These are phyloP conservation scores for Ypsolopha sequella DNA, from an alignment of 2,888 invertebrate species.

Conservation along the genomic window DNA sequence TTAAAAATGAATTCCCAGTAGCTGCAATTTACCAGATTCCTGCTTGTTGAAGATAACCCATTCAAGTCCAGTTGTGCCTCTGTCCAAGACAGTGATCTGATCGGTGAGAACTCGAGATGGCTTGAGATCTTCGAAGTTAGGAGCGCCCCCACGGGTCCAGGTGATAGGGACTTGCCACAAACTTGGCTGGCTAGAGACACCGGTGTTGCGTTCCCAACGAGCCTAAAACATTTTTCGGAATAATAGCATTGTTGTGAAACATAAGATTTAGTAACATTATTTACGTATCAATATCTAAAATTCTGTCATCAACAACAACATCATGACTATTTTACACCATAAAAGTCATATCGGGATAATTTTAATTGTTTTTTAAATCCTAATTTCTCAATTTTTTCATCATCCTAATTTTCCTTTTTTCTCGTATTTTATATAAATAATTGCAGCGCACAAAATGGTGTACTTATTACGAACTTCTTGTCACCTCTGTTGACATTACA, in stretches of 20 bases:
- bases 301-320: no score
- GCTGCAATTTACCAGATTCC: constrained; percentile 55
- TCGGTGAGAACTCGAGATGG: constrained; percentile 37
- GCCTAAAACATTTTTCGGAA: constrained; percentile 21
- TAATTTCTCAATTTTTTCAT: no score
- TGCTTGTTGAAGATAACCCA: constrained; percentile 76
- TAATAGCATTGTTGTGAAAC: background rate
- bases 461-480: no score
- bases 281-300: no score
- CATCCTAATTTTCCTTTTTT: no score
- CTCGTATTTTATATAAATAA: no score
- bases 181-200: constrained; percentile 21
- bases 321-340: no score
- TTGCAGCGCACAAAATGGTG: no score
- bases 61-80: constrained; percentile 38
- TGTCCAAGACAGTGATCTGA: constrained; percentile 22
- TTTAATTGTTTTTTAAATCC: background rate
- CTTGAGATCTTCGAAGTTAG: constrained; percentile 45
- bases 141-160: constrained; percentile 45
- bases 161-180: constrained; percentile 56
- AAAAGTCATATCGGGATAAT: no score
- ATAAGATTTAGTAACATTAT: background rate
- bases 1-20: background rate
- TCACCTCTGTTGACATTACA: no score
- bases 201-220: constrained; percentile 42